A percentile compares a stretch with the other conserved stretches of the same genome.
Conservation (phyloP, 1,140 invertebrate genomes). For the Acyrthosiphon pisum region DNA sequence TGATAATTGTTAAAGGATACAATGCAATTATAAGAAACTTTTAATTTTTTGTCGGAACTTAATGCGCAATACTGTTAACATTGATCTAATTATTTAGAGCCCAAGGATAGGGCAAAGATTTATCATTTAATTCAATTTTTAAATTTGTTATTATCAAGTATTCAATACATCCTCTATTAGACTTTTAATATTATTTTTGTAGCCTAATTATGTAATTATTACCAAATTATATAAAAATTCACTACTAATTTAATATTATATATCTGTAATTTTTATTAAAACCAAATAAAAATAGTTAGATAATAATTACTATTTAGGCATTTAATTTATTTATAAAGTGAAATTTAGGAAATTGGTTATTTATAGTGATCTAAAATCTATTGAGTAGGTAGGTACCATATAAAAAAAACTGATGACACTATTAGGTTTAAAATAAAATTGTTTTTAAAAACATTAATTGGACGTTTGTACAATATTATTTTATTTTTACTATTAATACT, state of each 20-base stretch:
- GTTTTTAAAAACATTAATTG: background rate
- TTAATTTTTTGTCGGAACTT: background rate
- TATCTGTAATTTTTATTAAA: conserved; percentile 7
- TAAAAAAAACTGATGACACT: conserved; percentile 6
- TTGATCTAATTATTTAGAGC: background rate
- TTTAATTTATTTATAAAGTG: background rate
- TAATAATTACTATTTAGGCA: background rate
- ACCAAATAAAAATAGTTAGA: conserved; percentile 8
- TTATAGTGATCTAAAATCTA: conserved; percentile 2
- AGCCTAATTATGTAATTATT: conserved; percentile 1
- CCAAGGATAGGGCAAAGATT: background rate
- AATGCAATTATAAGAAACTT: background rate
- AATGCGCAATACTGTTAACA: background rate
- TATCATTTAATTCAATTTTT: background rate
- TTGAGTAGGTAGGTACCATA: background rate
- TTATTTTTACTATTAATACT: conserved; percentile 27
- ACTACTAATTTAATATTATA: background rate
- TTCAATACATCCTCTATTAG: background rate
- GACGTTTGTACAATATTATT: background rate
- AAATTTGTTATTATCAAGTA: background rate
- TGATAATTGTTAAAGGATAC: background rate
- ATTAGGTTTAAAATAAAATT: background rate
- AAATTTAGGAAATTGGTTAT: background rate
- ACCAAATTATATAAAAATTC: background rate
- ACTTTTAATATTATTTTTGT: conserved; percentile 19